phyloP scores from a whole-genome alignment of 1,140 invertebrate genomes.

The Aphelenchoides fujianensis region DNA sequence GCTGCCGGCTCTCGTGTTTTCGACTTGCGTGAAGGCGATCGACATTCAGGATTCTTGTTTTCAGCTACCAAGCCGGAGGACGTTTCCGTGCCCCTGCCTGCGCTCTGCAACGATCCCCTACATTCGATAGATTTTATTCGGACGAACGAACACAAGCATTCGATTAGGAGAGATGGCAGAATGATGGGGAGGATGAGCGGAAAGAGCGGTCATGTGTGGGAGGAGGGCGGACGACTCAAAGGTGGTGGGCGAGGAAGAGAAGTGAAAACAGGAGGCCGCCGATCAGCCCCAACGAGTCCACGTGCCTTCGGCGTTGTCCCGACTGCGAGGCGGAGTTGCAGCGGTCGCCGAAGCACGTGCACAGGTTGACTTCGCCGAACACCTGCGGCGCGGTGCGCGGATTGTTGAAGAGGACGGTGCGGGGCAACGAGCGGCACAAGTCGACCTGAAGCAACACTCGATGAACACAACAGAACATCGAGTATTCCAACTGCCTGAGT shows the following conservation, averaged over 20 bases:
- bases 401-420: slow-evolving; percentile 51
- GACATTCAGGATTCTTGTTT: background rate
- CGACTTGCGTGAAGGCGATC: background rate
- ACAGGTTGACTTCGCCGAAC: slow-evolving; percentile 42
- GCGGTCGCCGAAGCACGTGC: slow-evolving; percentile 22
- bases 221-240: background rate
- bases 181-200: background rate
- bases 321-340: slow-evolving; percentile 5
- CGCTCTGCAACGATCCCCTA: no score
- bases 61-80: background rate
- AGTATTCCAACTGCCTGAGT: slow-evolving; percentile 40
- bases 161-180: background rate
- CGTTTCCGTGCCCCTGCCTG: background rate
- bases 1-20: background rate
- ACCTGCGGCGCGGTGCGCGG: slow-evolving; percentile 35
- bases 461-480: no score
- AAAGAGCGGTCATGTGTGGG: background rate
- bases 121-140: no score
- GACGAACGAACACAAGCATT: background rate
- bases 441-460: slow-evolving; percentile 42
- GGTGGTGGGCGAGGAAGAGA: background rate
- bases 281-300: background rate
- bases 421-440: slow-evolving; percentile 49
- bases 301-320: background rate
- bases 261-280: background rate